Base-by-base conservation (phyloP, 2,113 vertebrate genomes). In the Bubalus kerabau region DNA sequence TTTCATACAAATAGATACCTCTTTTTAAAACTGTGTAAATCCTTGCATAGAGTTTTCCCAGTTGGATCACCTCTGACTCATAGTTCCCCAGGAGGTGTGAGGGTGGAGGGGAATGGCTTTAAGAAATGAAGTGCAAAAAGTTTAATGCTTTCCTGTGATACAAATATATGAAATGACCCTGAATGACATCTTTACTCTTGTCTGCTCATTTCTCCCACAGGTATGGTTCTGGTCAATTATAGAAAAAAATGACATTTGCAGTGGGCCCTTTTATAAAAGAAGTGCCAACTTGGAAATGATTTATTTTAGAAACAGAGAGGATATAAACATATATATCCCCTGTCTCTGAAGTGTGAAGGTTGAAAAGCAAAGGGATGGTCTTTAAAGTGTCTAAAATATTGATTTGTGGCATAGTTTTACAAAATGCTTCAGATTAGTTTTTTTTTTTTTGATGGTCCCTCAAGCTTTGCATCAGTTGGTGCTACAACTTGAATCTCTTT, bases 21-120 rank as follows among this genome's bases (percentile, higher is more conserved):
- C 54, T 98, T 98, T 98, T 98, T 97, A 94, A 98, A 95, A 92
- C 15, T 97, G 36, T 92, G 59, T 98, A 98, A 98, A 98, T 98
- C 87, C 95, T 97, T 97, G 88, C 86, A 95, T 96, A 95, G 43
- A 97, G 98, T 97, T 98, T 96, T 91, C 91, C 96, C 43, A 88
- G 87, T 86, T 98, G 54, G 62, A 56, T 97, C 86, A 83, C 14
- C 56, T 97, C 40, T 89, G 81, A 50, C 60, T 96, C 62, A 62
- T 62, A 92, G 10, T 92, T 94, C 80, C 30, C 89, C 6, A 28
- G 46, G 7, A 71, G 48, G 7, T 43, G 5, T 24, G 28, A 50
- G 30, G 15, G 30, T 80, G 11, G 52, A 67, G 48, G 17, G 28
- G 7, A 97, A 83, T 81, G 36, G 1, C 52, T 90, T 85, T 83